A percentile compares a stretch with the other conserved stretches of the same genome.
Conservation (phyloP, 35 echinoderm and acorn worm species). For the Ptychodera flava region DNA sequence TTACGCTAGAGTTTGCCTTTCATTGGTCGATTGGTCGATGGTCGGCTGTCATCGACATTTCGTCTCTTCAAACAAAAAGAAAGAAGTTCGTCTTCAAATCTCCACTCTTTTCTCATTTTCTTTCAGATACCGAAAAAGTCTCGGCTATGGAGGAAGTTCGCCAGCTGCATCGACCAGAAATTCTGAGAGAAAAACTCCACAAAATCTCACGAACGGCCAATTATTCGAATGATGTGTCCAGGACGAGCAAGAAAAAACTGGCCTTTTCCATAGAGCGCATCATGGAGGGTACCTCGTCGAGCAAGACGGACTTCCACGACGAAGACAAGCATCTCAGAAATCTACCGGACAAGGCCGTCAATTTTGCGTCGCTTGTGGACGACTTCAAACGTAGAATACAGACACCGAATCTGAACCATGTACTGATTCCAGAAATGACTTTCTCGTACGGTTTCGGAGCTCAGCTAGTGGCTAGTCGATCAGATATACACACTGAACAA, state of each 20-base stretch:
- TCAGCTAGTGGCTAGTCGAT: not conserved
- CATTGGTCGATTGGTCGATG: no score
- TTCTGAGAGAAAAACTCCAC: not conserved
- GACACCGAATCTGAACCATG: not conserved
- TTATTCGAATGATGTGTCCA: not conserved
- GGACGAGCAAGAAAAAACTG: not conserved
- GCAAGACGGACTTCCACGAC: not conserved
- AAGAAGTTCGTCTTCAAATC: no score
- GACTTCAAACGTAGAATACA: not conserved
- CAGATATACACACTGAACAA: not conserved
- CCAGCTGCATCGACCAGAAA: not conserved
- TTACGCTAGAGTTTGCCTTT: no score
- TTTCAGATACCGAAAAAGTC: no score
- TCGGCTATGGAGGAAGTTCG: no score
- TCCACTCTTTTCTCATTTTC: no score
- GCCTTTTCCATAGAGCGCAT: not conserved
- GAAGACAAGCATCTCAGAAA: not conserved
- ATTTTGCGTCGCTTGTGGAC: not conserved
- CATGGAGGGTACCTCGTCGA: not conserved
- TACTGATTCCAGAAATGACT: not conserved
- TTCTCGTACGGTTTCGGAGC: not conserved
- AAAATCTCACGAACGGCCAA: not conserved
- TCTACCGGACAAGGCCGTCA: not conserved
- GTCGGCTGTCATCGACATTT: no score
- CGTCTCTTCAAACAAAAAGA: no score